A percentile compares a stretch with the other conserved stretches of the same genome.
These are phyloP conservation scores for Parochlus steinenii DNA, from an alignment of 2,888 invertebrate species.

Conservation along the genomic window DNA sequence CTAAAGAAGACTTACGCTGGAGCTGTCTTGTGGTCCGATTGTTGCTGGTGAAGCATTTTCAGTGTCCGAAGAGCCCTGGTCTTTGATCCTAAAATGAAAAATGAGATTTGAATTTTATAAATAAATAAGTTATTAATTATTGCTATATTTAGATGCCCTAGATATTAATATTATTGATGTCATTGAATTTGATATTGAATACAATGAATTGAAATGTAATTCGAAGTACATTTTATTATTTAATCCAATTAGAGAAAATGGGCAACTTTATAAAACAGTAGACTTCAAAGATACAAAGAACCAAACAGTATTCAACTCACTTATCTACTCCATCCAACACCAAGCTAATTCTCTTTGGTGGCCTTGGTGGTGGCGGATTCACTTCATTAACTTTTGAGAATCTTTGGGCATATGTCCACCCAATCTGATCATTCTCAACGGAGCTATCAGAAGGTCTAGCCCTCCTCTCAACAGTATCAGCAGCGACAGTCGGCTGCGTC, in stretches of 20 bases:
- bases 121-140: too few relatives aligned
- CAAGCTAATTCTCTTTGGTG: conserved; percentile 44
- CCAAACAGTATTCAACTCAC: too few relatives aligned
- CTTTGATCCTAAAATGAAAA: conserved; percentile 20
- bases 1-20: conserved; percentile 18
- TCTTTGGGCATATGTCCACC: conserved; percentile 37
- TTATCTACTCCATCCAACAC: too few relatives aligned
- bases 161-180: too few relatives aligned
- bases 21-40: conserved; percentile 26
- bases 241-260: too few relatives aligned
- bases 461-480: conserved; percentile 24
- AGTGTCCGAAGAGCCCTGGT: conserved; percentile 28
- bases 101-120: too few relatives aligned
- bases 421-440: conserved; percentile 37
- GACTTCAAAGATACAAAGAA: too few relatives aligned
- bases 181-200: too few relatives aligned
- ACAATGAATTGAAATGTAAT: too few relatives aligned
- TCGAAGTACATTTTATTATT: too few relatives aligned
- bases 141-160: too few relatives aligned
- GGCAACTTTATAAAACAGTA: too few relatives aligned
- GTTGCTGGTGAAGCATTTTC: conserved; percentile 29
- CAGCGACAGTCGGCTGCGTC: conserved; percentile 29
- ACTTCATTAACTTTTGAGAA: conserved; percentile 36
- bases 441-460: conserved; percentile 39
- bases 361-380: conserved; percentile 49